Evolutionary conservation across 2,797 vertebrate species (phyloP), one percentile per base, ranked within the genome.

Genomic region (Buphagus erythrorhynchus): DNA sequence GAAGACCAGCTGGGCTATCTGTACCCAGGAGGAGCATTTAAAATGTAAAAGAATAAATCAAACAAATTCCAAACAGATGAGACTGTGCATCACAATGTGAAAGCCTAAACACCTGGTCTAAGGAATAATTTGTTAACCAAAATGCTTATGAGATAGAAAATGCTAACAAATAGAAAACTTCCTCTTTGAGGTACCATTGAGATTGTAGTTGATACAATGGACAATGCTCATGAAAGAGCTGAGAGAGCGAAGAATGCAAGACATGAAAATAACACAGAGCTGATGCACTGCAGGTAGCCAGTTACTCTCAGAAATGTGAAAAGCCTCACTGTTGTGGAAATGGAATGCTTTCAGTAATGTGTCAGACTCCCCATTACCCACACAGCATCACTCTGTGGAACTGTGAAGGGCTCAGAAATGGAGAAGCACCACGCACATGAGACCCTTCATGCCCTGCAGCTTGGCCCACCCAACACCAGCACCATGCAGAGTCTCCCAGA

Each of bases 31-130:
- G 72, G 11, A 83, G 11, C 31, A 46, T 81, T 51, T 93, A 83
- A 72, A n/a, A 40, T 71, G 22, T 43, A 52, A 86, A 77, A 75
- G 5, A 77, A 58, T 19, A 33, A 62, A 62, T 57, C 9, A 26
- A 67, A 87, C 4, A 49, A 90, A 72, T 49, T 25, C 7, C 31
- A 85, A 59, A 71, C 3, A 76, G 46, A 69, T 26, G 31, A 82
- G 15, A 62, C 15, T 28, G 3, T 3, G 2, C n/a, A 40, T 17
- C 4, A 55, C 16, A 59, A 28, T 3, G 2, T 10, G 33, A 48
- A 3, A 77, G 11, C 1, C 0, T 49, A 63, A 22, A 62, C 1
- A 1, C n/a, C 35, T 33, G 5, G 9, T 75, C 18, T 78, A 22
- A 4, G 1, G 43, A 93, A 93, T 29, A 13, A 58, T 38, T 69